Evolutionary conservation across 2,113 vertebrate genomes (phyloP).

Genomic region (Climacteris rufus): DNA sequence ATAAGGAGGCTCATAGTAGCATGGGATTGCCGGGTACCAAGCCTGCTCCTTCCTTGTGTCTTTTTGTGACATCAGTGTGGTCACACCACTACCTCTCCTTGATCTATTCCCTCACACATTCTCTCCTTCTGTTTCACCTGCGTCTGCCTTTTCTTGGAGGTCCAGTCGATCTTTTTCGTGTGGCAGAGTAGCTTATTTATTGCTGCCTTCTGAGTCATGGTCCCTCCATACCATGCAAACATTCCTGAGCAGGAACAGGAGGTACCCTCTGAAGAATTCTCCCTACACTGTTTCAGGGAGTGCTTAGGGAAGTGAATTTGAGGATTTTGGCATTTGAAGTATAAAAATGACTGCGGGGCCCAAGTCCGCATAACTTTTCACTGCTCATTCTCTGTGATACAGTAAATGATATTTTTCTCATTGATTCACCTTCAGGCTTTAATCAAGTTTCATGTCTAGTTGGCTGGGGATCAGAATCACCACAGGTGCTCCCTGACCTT

Average conservation of each 20-base stretch:
- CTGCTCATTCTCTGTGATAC: constrained; percentile 10
- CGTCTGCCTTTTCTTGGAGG: not conserved
- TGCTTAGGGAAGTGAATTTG: not conserved
- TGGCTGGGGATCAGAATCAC: not conserved
- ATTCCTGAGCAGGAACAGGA: not conserved
- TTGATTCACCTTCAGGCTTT: constrained; percentile 35
- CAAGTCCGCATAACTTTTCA: constrained; percentile 27
- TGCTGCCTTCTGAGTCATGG: not conserved
- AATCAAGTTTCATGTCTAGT: constrained; percentile 39
- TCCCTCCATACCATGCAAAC: not conserved
- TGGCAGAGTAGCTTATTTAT: not conserved
- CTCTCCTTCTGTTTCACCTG: not conserved
- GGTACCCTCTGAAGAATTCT: not conserved
- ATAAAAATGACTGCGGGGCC: constrained; percentile 4
- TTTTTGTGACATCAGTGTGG: not conserved
- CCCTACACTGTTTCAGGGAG: not conserved
- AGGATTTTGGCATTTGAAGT: not conserved
- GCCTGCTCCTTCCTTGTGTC: not conserved
- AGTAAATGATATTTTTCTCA: constrained; percentile 19
- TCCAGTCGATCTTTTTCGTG: not conserved
- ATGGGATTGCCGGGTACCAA: constrained; percentile 85
- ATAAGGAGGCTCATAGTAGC: constrained; percentile 82
- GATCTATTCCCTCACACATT: not conserved
- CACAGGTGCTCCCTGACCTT: not conserved
- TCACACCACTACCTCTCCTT: not conserved